These are phyloP conservation scores for Trichogramma pretiosum DNA, from an alignment of 1,140 invertebrate genomes.

Conservation along the genomic window DNA sequence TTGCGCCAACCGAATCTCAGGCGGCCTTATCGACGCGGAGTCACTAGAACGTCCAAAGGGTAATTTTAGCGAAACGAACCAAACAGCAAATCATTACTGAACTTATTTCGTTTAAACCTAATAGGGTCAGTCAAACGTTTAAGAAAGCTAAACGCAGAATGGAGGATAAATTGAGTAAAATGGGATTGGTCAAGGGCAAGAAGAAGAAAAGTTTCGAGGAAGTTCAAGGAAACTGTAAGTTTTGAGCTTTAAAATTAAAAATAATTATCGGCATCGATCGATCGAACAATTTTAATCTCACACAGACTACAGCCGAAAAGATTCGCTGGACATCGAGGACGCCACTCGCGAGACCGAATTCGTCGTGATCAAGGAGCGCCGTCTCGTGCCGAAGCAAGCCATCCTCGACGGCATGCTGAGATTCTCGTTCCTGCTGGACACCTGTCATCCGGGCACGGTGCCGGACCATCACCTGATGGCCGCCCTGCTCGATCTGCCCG, in stretches of 20 bases:
- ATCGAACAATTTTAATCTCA: slow-evolving; percentile 6
- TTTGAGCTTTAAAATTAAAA: too few relatives aligned
- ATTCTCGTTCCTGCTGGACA: slow-evolving; percentile 86
- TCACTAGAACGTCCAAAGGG: slow-evolving; percentile 31
- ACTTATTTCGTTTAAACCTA: slow-evolving; percentile 8
- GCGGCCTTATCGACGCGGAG: slow-evolving; percentile 31
- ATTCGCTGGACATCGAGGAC: slow-evolving; percentile 72
- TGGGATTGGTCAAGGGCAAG: slow-evolving; percentile 64
- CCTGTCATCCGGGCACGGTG: slow-evolving; percentile 86
- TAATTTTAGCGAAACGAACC: slow-evolving; percentile 14
- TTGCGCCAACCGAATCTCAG: slow-evolving; percentile 42
- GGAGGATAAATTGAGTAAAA: slow-evolving; percentile 75
- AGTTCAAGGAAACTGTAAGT: slow-evolving; percentile 64
- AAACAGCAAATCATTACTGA: not conserved
- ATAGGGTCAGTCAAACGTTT: slow-evolving; percentile 54
- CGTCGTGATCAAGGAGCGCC: slow-evolving; percentile 75
- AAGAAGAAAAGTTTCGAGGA: slow-evolving; percentile 82
- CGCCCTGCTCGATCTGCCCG: slow-evolving; percentile 87
- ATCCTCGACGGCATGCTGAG: slow-evolving; percentile 73
- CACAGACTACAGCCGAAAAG: slow-evolving; percentile 71
- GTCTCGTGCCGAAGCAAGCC: slow-evolving; percentile 63
- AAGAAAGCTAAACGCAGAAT: slow-evolving; percentile 73
- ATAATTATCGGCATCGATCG: too few relatives aligned
- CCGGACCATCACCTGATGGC: slow-evolving; percentile 93
- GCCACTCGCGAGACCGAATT: slow-evolving; percentile 73